These are phyloP conservation scores for Aleadryas rufinucha DNA, from an alignment of 2,113 vertebrate species.

Conservation along the genomic window DNA sequence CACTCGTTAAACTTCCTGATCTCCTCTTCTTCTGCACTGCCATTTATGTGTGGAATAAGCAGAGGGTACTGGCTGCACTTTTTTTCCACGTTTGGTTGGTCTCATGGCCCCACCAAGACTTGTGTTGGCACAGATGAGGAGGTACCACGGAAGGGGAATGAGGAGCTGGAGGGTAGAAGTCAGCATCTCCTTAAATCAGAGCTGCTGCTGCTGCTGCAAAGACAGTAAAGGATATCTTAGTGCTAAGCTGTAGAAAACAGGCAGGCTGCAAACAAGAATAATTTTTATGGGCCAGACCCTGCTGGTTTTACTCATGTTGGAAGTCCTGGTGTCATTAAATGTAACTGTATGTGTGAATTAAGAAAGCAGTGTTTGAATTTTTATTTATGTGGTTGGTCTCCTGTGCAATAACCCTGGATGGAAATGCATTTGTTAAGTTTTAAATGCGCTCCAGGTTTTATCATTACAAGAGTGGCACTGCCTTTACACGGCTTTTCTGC, in stretches of 20 bases:
- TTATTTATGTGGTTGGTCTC: constrained; percentile 35
- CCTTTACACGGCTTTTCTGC: constrained; percentile 18
- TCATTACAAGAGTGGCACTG: neutral
- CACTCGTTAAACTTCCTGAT: neutral
- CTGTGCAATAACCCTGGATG: neutral
- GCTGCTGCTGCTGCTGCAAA: neutral
- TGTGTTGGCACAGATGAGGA: neutral
- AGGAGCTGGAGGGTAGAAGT: neutral
- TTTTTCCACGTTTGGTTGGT: neutral
- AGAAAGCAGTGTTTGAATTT: neutral
- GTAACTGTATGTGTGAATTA: constrained; percentile 29
- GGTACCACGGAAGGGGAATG: neutral
- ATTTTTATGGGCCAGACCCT: constrained; percentile 25
- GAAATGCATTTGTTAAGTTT: constrained; percentile 47
- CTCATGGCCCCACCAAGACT: neutral
- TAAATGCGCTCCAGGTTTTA: constrained; percentile 31
- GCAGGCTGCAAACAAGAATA: constrained; percentile 41
- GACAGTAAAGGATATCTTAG: constrained; percentile 13
- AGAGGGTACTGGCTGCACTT: neutral
- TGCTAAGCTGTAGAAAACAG: neutral
- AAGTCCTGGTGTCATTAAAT: constrained; percentile 10
- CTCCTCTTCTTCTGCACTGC: neutral
- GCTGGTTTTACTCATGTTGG: constrained; percentile 3
- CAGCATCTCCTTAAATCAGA: constrained; percentile 9
- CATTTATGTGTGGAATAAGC: neutral